Conservation (phyloP, 2,888 invertebrate genomes). For the Xestia xanthographa region DNA sequence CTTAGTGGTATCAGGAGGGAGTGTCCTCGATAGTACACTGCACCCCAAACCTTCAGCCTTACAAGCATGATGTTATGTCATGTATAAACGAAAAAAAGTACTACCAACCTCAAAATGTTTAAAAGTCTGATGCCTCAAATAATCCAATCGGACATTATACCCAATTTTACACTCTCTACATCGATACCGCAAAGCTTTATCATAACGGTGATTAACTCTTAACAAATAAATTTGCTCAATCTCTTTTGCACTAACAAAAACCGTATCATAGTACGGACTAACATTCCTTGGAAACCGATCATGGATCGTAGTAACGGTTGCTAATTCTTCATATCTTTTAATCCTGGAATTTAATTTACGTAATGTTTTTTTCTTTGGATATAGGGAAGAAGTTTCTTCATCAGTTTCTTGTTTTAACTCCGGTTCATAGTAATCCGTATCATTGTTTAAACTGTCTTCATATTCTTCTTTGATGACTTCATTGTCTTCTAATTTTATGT, state of each 20-base stretch:
- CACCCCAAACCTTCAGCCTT: too few relatives aligned
- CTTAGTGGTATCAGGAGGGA: too few relatives aligned
- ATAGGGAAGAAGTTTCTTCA: neutral
- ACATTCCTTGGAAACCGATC: conserved; percentile 3
- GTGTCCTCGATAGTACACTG: too few relatives aligned
- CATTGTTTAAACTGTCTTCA: conserved; percentile 23
- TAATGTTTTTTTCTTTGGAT: neutral
- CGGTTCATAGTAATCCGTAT: conserved; percentile 34
- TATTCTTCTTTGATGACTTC: conserved; percentile 51
- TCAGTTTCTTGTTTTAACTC: conserved; percentile 36
- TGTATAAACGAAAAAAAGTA: neutral
- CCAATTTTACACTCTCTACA: conserved; percentile 59
- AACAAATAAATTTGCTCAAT: conserved; percentile 61
- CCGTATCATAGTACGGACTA: conserved; percentile 48
- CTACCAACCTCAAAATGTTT: conserved; percentile 72
- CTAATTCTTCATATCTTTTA: conserved; percentile 38
- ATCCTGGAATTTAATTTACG: conserved; percentile 23
- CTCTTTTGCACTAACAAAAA: conserved; percentile 63
- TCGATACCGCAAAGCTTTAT: conserved; percentile 6
- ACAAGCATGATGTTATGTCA: too few relatives aligned
- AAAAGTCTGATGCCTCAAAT: conserved; percentile 69
- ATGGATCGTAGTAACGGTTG: conserved; percentile 21
- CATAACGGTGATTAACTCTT: conserved; percentile 9
- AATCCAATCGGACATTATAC: conserved; percentile 66
- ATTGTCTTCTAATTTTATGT: conserved; percentile 50